Evolutionary conservation across 2,888 invertebrate species (phyloP).

Genomic region (Campoplex nolae): DNA sequence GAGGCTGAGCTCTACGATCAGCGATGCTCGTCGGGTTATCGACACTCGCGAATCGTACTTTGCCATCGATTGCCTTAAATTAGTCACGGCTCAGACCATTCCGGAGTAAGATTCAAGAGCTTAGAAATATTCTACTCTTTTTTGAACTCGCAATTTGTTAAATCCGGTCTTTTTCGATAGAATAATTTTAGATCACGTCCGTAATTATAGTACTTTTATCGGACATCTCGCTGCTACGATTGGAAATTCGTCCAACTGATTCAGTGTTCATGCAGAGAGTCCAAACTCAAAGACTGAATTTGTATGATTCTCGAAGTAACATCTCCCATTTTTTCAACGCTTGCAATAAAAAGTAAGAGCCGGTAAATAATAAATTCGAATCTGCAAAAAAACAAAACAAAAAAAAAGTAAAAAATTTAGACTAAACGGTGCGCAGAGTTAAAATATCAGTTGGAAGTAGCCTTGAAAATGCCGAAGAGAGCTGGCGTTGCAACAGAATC

Average conservation of each 20-base stretch:
- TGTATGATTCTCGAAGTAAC: background rate
- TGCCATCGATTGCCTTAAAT: background rate
- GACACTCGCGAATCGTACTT: background rate
- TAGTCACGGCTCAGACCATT: background rate
- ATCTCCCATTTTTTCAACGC: background rate
- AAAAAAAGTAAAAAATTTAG: background rate
- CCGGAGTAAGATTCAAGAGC: background rate
- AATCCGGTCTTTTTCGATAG: background rate
- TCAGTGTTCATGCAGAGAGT: background rate
- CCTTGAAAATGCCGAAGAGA: background rate
- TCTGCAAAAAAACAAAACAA: background rate
- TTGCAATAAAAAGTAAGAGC: background rate
- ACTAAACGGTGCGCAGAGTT: background rate
- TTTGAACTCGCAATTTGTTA: background rate
- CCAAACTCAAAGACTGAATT: background rate
- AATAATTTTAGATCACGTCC: background rate
- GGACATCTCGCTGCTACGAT: too few relatives aligned
- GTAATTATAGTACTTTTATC: background rate
- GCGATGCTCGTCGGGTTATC: background rate
- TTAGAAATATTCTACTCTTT: background rate
- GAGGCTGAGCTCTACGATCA: background rate
- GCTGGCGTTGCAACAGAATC: conserved; percentile 9
- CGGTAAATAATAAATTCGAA: background rate
- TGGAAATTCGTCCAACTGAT: background rate
- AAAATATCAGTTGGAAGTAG: conserved; percentile 1